A percentile compares a stretch with the other conserved stretches of the same genome.
These are phyloP conservation scores for Spilogale gracilis DNA, from an alignment of 2,113 vertebrate species.

Conservation along the genomic window DNA sequence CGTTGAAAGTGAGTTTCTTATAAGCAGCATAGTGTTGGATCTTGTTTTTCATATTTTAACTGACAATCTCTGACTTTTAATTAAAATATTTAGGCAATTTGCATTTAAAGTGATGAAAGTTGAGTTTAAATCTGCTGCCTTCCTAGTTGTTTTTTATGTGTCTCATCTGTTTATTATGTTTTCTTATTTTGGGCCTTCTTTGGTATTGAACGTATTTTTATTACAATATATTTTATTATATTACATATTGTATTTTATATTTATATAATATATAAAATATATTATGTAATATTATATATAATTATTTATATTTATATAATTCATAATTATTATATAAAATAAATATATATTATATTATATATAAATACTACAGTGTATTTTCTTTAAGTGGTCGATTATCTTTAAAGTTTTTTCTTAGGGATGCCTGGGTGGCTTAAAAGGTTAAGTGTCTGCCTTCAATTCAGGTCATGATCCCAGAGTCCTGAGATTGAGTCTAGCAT, in stretches of 20 bases:
- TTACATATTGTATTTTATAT: neutral
- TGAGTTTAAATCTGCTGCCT: neutral
- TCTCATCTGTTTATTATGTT: neutral
- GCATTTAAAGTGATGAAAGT: neutral
- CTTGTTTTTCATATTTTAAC: neutral
- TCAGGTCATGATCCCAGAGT: no score
- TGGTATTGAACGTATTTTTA: neutral
- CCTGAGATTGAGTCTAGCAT: no score
- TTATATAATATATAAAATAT: neutral
- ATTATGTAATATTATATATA: neutral
- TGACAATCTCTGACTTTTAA: neutral
- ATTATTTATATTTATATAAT: neutral
- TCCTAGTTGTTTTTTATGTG: neutral
- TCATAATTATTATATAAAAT: no score
- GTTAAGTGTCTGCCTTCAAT: no score
- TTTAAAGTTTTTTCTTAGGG: neutral
- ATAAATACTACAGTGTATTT: neutral
- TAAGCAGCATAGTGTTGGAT: neutral
- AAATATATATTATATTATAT: neutral
- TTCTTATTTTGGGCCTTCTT: neutral
- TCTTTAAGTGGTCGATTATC: neutral
- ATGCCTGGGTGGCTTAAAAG: no score
- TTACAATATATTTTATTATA: neutral
- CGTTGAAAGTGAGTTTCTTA: neutral
- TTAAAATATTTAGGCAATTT: constrained; percentile 15